These are phyloP conservation scores for Harpalus rubripes DNA, from an alignment of 2,888 invertebrate species.

Conservation along the genomic window DNA sequence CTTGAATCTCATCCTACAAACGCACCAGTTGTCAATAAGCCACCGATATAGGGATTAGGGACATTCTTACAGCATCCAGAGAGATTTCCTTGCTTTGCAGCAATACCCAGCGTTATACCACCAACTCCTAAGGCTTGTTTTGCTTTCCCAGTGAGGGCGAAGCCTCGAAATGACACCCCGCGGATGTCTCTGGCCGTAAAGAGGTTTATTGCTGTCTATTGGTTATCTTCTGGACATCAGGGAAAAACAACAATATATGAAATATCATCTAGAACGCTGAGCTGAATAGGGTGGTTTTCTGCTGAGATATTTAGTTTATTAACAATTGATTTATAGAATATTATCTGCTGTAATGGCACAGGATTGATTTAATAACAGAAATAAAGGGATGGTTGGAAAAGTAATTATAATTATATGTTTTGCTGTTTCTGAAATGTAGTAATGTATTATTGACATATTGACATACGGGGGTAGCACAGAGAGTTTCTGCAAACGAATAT, in stretches of 20 bases:
- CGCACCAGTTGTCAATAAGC: constrained; percentile 65
- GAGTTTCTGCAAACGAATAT: no score
- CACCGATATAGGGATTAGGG: constrained; percentile 67
- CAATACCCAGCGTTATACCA: not conserved
- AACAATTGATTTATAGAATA: constrained; percentile 4
- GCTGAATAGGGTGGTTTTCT: not conserved
- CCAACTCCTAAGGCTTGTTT: constrained; percentile 28
- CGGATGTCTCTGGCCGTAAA: constrained; percentile 70
- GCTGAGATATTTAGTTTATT: not conserved
- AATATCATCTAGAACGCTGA: constrained; percentile 35
- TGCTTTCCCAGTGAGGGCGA: not conserved
- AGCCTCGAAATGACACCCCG: constrained; percentile 66
- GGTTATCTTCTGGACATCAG: constrained; percentile 70
- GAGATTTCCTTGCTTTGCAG: constrained; percentile 33
- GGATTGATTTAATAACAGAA: not conserved
- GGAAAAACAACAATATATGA: constrained; percentile 66
- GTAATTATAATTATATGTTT: not conserved
- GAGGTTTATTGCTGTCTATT: constrained; percentile 72
- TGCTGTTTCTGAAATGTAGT: no score
- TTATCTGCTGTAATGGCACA: not conserved
- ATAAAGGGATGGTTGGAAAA: not conserved
- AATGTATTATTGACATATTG: no score
- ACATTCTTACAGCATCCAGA: constrained; percentile 63
- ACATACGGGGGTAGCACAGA: no score
- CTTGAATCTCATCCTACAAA: constrained; percentile 27